Evolutionary conservation across 2,888 invertebrate species (phyloP).

Genomic region (Drosophila flavopinicola): DNA sequence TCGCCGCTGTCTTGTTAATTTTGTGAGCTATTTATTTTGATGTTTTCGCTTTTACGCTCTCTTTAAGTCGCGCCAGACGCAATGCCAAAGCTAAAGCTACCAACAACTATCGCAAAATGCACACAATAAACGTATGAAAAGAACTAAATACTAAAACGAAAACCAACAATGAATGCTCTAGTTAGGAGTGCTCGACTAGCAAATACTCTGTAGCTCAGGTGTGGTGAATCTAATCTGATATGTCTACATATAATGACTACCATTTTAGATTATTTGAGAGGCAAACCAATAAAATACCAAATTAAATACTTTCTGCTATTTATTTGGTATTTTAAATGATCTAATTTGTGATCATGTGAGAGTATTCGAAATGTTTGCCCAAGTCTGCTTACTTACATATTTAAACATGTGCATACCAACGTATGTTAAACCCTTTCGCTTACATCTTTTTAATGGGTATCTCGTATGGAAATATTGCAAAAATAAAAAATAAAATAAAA

Average conservation of each 20-base stretch:
- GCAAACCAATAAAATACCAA: too few species aligned
- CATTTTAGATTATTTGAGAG: too few species aligned
- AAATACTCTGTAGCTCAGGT: slow-evolving; percentile 8
- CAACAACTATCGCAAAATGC: slow-evolving; percentile 38
- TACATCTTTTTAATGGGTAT: slow-evolving; percentile 12
- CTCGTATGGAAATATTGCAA: neutral
- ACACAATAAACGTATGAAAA: slow-evolving; percentile 33
- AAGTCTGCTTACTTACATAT: too few species aligned
- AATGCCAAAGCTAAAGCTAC: slow-evolving; percentile 63
- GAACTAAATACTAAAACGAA: slow-evolving; percentile 17
- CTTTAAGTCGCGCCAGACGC: slow-evolving; percentile 72
- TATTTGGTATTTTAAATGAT: too few species aligned
- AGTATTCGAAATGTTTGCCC: too few species aligned
- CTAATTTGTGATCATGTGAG: too few species aligned
- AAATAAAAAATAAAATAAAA: slow-evolving; percentile 26
- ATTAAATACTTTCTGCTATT: too few species aligned
- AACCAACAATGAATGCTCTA: neutral
- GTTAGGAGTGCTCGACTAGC: neutral
- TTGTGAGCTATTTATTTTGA: slow-evolving; percentile 81
- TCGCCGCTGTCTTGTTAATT: slow-evolving; percentile 76
- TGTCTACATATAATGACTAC: too few species aligned
- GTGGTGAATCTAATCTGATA: neutral
- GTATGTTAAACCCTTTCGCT: neutral
- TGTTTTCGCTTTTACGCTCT: slow-evolving; percentile 81
- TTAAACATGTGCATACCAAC: too few species aligned